Conservation (phyloP, 2,113 vertebrate genomes). For the Aramus guarauna region DNA sequence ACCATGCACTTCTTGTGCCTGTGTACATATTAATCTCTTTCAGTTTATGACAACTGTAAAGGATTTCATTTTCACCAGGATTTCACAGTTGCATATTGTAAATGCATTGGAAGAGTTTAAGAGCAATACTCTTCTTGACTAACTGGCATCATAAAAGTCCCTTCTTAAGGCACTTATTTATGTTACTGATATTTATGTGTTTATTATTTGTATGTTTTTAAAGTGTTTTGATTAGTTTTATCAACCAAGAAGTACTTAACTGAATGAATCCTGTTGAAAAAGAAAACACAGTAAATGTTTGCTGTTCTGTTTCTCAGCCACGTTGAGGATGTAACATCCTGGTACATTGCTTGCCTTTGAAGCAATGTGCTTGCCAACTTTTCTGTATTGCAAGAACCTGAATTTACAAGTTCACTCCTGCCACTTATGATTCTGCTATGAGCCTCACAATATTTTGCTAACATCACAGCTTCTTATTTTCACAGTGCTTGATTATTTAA, state of each 20-base stretch:
- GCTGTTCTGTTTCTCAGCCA: neutral
- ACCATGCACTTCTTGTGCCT: neutral
- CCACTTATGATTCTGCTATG: neutral
- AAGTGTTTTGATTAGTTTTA: neutral
- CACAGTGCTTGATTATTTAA: too few species aligned
- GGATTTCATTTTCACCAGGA: neutral
- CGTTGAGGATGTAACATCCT: neutral
- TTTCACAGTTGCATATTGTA: neutral
- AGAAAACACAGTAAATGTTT: neutral
- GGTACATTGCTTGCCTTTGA: accelerated
- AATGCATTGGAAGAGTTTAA: neutral
- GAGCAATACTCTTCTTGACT: neutral
- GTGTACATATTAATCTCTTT: neutral
- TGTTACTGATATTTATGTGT: neutral
- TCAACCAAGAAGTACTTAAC: neutral
- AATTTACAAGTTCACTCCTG: neutral
- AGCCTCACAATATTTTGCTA: neutral
- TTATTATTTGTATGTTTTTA: neutral
- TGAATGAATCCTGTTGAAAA: neutral
- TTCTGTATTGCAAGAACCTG: neutral
- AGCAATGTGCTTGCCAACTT: neutral
- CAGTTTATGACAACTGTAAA: neutral
- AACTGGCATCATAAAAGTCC: neutral
- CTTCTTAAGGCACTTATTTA: neutral
- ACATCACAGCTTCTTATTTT: neutral